Evolutionary conservation across 2,888 invertebrate genomes (phyloP), one percentile per base, ranked within the genome.

Genomic region (Hirtodrosophila histrioides): DNA sequence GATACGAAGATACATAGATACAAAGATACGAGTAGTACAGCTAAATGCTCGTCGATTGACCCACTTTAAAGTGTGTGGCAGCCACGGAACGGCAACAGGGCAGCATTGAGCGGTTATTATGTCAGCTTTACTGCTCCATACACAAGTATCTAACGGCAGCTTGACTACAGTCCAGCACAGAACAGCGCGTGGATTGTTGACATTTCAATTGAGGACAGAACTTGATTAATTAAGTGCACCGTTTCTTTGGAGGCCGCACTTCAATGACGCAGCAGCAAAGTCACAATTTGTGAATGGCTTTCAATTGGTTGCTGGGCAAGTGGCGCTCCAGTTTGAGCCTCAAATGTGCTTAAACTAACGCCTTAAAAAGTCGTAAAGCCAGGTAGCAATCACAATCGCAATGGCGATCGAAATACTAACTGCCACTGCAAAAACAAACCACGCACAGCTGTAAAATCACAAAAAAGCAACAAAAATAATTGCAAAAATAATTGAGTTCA

Each of bases 401-500:
- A 17, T 17, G 17, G 17, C 17, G 2, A 17, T 1, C 17, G 17
- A 17, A 17, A 17, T 17, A 17, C 1, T 2, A 1, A 17, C 17
- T 17, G 17, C 17, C 17, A 17, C 17, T 17, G 17, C 17, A 17
- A 17, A 48, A 29, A 35, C 23, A 51, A 53, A 46, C 58, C 60
- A 54, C 51, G 43, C 75, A 27, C 36, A 65, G 69, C 67, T 43
- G 56, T 63, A 55, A 72, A 78, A 61, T 58, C 51, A 53, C 61
- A 66, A 75, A 61, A 56, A 39, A 17, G 17, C 17, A 51, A 44
- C 46, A 39, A 77, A 70, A 68, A 70, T 81, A 87, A 87, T 87
- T 82, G 73, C 85, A 67, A 87, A 87, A 85, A 85, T 82, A 82
- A 82, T 82, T 82, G 82, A 82, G 82, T 85, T 82, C 87, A 82